Evolutionary conservation across 2,797 vertebrate genomes (phyloP), one percentile per base, ranked within the genome.

Genomic region (Borostomias antarcticus): DNA sequence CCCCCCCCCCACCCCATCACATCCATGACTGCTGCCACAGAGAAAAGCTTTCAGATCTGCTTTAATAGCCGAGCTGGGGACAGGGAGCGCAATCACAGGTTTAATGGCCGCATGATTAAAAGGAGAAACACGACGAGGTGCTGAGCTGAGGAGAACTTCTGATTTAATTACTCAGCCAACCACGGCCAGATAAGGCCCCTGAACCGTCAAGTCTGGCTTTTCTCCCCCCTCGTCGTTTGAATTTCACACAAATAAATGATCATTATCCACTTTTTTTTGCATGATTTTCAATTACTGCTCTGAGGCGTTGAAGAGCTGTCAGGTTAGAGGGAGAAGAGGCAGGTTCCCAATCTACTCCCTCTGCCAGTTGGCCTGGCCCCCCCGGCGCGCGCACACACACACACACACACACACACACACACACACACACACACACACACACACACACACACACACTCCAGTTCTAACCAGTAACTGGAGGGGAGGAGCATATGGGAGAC

Each of bases 91-190:
- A 88, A 88, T 89, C 86, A 88, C 80, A 80, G 85, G 79, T 86
- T 84, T 89, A 90, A 90, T 89, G 82, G 82, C 82, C 72, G 83
- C 81, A 82, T 91, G 90, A 92, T 91, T 90, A 89, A 86, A n/a
- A 88, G 77, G 80, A 77, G 83, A 86, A 89, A 88, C 82, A 83
- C 80, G 80, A 78, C 58, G 59, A 80, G 80, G 79, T 32, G 77
- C 75, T 77, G 84, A 87, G 82, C 79, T 76, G 81, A 81, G 47
- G 72, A 83, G 69, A 85, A 88, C 81, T 85, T 89, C 78, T 87
- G 82, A 90, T 91, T 88, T 89, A 89, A 91, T 91, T 90, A 86
- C 77, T 80, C 79, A 79, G 69, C 75, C 83, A 82, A 82, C 69
- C 82, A 79, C 78, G 82, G 81, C 78, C 47, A 82, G 85, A 90